Evolutionary conservation across 2,113 vertebrate species (phyloP), one percentile per base, ranked within the genome.

Genomic region (Sula dactylatra): DNA sequence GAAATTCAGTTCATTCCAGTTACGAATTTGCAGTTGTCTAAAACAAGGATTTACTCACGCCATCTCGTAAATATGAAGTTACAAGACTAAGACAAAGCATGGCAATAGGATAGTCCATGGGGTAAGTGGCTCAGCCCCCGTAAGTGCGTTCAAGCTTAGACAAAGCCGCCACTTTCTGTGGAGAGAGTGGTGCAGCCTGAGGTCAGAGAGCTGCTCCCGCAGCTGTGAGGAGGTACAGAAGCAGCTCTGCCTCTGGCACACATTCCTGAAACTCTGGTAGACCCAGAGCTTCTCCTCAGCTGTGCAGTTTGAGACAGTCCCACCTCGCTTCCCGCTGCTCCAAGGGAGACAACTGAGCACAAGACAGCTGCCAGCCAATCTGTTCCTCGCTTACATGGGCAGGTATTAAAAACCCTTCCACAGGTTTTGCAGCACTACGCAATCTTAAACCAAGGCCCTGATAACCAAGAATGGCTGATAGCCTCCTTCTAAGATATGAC

Each of bases 291-390:
- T 11, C 42, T 50, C 36, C 47, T 54, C 27, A 38, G 36, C 56
- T 70, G 6, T 1, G 2, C 13, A 12, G 19, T 8, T 13, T 50
- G 29, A 8, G 9, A 19, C 4, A 13, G 16, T 27, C 21, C 19
- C 14, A 2, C 15, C 26, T 47, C 34, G 4, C 4, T 4, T 13
- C 36, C 55, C 32, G 20, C 69, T n/a, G 3, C 66, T 38, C 38
- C 55, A 1, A 5, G 15, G 24, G 26, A 3, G 18, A 27, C 10
- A 5, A 9, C 17, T 6, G 29, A 62, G 56, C 56, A 25, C 52
- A 58, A 24, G 5, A 34, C 15, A 11, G 10, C 1, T 49, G 4
- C 21, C 2, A 8, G 10, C 3, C 12, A 16, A 0, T 7, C 4
- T 73, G 69, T 29, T 77, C 44, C 47, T 13, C 38, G 24, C 38